Evolutionary conservation across 92 coral and sea anemone species (phyloP), one percentile per base, ranked within the genome.

Genomic region (Plumapathes pennacea): DNA sequence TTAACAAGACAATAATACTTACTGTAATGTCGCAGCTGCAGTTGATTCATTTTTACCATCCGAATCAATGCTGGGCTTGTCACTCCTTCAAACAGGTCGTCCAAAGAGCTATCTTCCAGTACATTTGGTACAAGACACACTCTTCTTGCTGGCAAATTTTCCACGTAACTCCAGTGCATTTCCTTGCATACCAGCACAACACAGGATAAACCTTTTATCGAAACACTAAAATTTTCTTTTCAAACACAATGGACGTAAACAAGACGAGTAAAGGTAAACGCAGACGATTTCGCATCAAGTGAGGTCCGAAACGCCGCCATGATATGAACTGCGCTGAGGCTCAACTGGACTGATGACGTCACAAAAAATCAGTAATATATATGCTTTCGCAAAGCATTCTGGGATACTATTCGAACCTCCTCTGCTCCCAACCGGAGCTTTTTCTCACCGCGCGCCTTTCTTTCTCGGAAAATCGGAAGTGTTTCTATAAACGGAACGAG

Each of bases 131-230:
- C 34, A 26, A 62, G 20, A 29, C 49, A 48, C 28, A 38, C 12
- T 14, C 50, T 27, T 64, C 72, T 51, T 50, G 36, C 38, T 3
- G 37, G 10, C 46, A 64, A 49, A 34, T 34, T 50, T 19, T 64
- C 50, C 14, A 50, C 25, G 11, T 20, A 50, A 49, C 61, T 50
- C 22, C 34, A 20, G 27, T 62, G 70, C 18, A 62, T 15, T 19
- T 62, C 58, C 1, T 39, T 25, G n/a, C 70, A 47, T 4, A 46
- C 40, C 13, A 48, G 32, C 28, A n/a, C 19, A 25, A 50, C 36
- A 47, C 58, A 47, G 0, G 53, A 23, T 40, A 60, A 60, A 21
- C 64, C 64, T 34, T n/a, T 57, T 18, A 57, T 3, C 14, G 19
- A 25, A 2, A 60, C 42, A 25, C 54, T 24, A 32, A 60, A 60